Base-by-base conservation (phyloP, 1,140 invertebrate species). In the Drosophila sp. region DNA sequence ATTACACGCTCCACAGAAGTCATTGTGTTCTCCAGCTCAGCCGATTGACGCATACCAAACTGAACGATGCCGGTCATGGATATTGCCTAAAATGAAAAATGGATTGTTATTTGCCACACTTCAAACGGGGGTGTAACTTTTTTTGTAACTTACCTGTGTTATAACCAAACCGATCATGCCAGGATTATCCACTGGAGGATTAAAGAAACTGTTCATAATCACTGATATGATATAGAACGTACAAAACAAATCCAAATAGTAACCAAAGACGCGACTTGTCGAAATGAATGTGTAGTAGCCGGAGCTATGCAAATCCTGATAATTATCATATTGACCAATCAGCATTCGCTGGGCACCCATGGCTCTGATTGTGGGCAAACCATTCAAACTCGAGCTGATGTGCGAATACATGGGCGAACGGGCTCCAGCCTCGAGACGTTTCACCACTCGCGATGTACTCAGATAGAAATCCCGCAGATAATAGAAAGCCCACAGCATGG, bases 401-500 rank as follows among this genome's bases (percentile, higher is more conserved):
- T 97, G 96, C 2, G 96, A 96, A 82, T 96, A 97, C 11, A 97
- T 94, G 2, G 97, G 97, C 86, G 95, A 96, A 58, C 95, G 93
- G 58, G 95, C 95, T 95, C 92, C 72, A 58, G 96, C 97, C 94
- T 98, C 97, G 66, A 98, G 93, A 67, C 97, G 94, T 92, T 98
- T 98, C 29, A 98, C 93, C 92, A 96, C 96, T 55, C 97, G 93
- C 33, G 96, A 97, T 0, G 97, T 96, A 32, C 93, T 93, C 7
- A 99, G 92, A 91, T 98, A 98, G 85, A 97, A 95, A 44, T 94
- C 93, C 32, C 97, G 92, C 44, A 98, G 92, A 10, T 95, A 93
- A 72, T 96, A 94, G 92, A 98, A 97, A 3, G 96, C 90, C 1
- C 95, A 66, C 0, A 94, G 93, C 60, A 98, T 94, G 23, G 95